Evolutionary conservation across 2,888 invertebrate genomes (phyloP).

Genomic region (Blastobasis adustella): DNA sequence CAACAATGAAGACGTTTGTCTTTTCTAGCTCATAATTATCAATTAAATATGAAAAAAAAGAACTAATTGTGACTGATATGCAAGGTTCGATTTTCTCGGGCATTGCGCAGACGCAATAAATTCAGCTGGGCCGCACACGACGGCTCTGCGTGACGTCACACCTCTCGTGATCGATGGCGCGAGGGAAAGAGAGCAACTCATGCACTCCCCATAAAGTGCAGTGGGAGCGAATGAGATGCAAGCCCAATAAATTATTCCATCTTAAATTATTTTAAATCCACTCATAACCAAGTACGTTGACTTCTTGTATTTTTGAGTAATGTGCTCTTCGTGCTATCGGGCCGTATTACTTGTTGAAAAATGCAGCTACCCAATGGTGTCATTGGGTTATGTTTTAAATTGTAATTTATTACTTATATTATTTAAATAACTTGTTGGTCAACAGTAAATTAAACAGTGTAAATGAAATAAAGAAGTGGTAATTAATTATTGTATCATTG

Average conservation of each 20-base stretch:
- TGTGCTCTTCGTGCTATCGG: conserved; percentile 44
- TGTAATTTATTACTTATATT: too few species aligned
- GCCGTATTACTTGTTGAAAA: conserved; percentile 38
- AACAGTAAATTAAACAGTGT: conserved; percentile 4
- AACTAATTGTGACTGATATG: too few species aligned
- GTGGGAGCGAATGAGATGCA: conserved; percentile 41
- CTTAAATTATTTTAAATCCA: conserved; percentile 69
- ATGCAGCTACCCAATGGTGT: conserved; percentile 26
- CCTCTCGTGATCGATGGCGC: conserved; percentile 67
- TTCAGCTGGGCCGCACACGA: conserved; percentile 71
- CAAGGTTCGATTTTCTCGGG: conserved; percentile 43
- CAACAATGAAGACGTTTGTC: too few species aligned
- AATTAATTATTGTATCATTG: neutral
- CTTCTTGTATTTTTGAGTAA: conserved; percentile 67
- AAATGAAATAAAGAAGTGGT: neutral
- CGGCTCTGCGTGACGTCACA: conserved; percentile 74
- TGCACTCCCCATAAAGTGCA: conserved; percentile 23
- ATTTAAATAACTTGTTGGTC: neutral
- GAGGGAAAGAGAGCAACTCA: conserved; percentile 48
- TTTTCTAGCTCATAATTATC: too few species aligned
- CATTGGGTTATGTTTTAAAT: too few species aligned
- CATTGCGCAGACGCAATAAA: conserved; percentile 71
- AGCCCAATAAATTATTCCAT: conserved; percentile 57
- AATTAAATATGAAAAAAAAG: too few species aligned
- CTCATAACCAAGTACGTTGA: conserved; percentile 66